phyloP scores from a whole-genome alignment of 2,888 invertebrate genomes.

The Glyphotaelius pellucidus region DNA sequence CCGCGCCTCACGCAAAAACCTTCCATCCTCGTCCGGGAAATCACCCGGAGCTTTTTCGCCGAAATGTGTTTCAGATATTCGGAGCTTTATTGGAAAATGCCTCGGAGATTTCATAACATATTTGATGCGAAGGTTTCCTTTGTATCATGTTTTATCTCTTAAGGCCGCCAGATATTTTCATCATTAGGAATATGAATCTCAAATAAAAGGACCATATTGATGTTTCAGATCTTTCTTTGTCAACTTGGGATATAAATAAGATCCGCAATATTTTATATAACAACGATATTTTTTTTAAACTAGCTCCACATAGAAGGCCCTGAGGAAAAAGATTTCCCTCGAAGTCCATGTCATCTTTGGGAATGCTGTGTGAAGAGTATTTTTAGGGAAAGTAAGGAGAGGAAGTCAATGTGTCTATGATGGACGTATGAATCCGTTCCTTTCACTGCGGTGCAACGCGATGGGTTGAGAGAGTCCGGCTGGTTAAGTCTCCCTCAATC shows the following conservation, averaged over 20 bases:
- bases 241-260: background rate
- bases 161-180: conserved; percentile 17
- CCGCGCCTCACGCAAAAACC: conserved; percentile 65
- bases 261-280: background rate
- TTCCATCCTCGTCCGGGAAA: conserved; percentile 44
- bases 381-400: too few relatives aligned
- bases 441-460: too few relatives aligned
- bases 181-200: conserved; percentile 27
- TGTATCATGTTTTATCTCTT: conserved; percentile 39
- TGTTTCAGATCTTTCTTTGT: background rate
- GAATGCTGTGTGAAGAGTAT: too few relatives aligned
- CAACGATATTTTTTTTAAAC: too few relatives aligned
- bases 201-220: conserved; percentile 8
- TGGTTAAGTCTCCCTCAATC: too few relatives aligned
- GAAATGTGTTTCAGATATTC: conserved; percentile 53
- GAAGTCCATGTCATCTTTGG: too few relatives aligned
- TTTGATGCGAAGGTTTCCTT: conserved; percentile 45
- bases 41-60: conserved; percentile 47
- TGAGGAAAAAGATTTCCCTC: too few relatives aligned
- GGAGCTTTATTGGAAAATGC: conserved; percentile 53
- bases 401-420: too few relatives aligned
- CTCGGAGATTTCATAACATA: conserved; percentile 49
- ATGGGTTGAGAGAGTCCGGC: too few relatives aligned
- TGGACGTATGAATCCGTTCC: too few relatives aligned
- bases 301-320: too few relatives aligned